These are phyloP conservation scores for Paramisgurnus dabryanus DNA, from an alignment of 2,113 vertebrate species.

Conservation along the genomic window DNA sequence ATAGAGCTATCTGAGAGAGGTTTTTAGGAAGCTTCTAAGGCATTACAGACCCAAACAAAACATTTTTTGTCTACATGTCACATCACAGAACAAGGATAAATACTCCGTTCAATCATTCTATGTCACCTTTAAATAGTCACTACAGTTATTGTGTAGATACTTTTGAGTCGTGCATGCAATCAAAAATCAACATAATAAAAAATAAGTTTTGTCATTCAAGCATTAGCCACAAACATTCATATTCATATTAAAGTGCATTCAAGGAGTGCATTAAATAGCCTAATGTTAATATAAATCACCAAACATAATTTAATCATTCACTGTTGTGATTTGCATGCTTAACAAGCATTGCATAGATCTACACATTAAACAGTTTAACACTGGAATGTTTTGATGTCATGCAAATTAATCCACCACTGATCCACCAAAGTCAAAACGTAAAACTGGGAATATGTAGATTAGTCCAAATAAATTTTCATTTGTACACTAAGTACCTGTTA, in stretches of 20 bases:
- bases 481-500: constrained; percentile 75
- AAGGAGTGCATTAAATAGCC: background rate
- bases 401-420: background rate
- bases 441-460: background rate
- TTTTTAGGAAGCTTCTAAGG: no score
- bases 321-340: constrained; percentile 46
- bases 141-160: background rate
- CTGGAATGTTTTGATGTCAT: background rate
- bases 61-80: no score
- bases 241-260: background rate
- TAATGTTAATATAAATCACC: background rate
- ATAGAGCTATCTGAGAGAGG: no score
- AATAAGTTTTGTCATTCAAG: background rate
- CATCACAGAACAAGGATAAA: no score
- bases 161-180: background rate
- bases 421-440: background rate
- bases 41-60: no score
- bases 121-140: background rate
- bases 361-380: background rate
- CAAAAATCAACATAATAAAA: constrained; percentile 30
- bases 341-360: constrained; percentile 45
- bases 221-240: background rate
- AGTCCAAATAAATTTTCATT: constrained; percentile 65
- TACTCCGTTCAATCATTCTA: no score
- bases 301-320: background rate